phyloP scores from a whole-genome alignment of 2,888 invertebrate genomes.

The Tipula lateralis region DNA sequence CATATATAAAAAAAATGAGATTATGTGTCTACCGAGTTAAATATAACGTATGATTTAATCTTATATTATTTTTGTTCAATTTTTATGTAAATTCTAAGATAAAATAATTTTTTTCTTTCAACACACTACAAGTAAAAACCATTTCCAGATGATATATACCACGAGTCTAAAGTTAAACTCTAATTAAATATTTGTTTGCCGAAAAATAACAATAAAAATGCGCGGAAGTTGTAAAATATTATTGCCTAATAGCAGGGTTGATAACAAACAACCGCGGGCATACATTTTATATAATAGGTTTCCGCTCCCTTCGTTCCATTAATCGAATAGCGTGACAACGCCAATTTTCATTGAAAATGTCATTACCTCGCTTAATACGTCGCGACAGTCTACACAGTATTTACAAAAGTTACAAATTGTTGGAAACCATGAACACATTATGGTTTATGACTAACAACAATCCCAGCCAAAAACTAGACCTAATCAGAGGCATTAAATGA shows the following conservation, averaged over 20 bases:
- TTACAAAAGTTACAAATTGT: background rate
- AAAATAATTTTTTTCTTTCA: background rate
- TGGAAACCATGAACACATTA: background rate
- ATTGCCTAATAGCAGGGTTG: background rate
- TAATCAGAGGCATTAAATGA: background rate
- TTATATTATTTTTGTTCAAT: background rate
- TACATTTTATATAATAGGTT: background rate
- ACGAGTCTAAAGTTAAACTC: background rate
- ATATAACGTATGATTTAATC: background rate
- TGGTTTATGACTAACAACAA: background rate
- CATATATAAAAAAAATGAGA: background rate
- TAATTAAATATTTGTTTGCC: background rate
- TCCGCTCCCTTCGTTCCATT: background rate
- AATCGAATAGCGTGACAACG: background rate
- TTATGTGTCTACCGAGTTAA: background rate
- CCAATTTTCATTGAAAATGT: background rate
- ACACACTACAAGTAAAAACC: background rate
- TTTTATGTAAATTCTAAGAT: background rate
- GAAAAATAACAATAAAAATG: background rate
- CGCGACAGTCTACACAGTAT: background rate
- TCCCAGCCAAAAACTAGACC: background rate
- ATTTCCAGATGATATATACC: background rate
- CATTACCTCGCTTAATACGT: background rate
- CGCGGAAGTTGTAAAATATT: background rate
- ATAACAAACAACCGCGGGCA: background rate